Evolutionary conservation across 2,888 invertebrate genomes (phyloP).

Genomic region (Calameuta filiformis): DNA sequence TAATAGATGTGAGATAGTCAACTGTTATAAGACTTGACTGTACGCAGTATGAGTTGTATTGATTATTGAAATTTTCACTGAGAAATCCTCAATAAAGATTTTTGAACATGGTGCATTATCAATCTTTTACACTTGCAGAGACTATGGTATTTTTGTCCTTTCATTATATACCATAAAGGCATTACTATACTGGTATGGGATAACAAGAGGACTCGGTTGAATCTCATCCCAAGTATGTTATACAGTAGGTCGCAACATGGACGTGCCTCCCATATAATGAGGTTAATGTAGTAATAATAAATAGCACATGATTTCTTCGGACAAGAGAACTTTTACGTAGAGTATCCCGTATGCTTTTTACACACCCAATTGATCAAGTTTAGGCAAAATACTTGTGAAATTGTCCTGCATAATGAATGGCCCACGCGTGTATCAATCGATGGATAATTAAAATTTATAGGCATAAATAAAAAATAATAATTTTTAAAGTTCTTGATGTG

Average conservation of each 20-base stretch:
- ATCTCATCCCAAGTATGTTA: neutral
- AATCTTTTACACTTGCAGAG: neutral
- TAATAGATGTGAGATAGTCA: neutral
- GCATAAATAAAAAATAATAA: conserved; percentile 22
- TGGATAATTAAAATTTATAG: conserved; percentile 36
- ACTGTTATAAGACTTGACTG: neutral
- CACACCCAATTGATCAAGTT: neutral
- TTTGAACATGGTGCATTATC: neutral
- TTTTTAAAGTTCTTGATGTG: conserved; percentile 53
- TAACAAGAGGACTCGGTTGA: neutral
- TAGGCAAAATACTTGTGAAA: neutral
- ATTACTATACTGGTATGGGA: neutral
- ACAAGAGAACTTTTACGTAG: neutral
- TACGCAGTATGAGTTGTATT: neutral
- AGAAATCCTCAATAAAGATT: neutral
- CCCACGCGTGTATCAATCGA: conserved; percentile 24
- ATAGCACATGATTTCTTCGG: neutral
- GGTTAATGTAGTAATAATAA: neutral
- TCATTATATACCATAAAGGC: no score
- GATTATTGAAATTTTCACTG: neutral
- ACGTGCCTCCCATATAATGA: neutral
- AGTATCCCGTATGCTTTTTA: neutral
- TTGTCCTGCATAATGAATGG: conserved; percentile 11
- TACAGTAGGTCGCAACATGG: no score
- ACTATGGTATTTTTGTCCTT: neutral